These are phyloP conservation scores for Melanaphis sacchari DNA, from an alignment of 1,140 invertebrate genomes.

Conservation along the genomic window DNA sequence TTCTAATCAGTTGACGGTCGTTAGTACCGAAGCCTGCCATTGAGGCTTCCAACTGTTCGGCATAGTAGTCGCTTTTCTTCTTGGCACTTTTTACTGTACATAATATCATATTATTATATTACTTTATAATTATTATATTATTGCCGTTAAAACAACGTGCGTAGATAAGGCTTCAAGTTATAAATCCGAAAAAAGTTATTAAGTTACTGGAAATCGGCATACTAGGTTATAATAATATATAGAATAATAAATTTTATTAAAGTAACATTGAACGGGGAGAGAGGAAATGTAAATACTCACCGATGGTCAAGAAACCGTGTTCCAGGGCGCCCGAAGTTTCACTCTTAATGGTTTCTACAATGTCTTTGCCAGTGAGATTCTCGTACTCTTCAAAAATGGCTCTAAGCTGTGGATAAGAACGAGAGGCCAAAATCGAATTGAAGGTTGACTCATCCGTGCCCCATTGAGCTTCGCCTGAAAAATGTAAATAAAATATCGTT, in stretches of 20 bases:
- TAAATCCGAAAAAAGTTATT: background rate
- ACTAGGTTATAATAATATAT: background rate
- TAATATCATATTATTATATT: background rate
- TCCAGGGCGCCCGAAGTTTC: constrained; percentile 88
- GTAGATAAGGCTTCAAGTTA: background rate
- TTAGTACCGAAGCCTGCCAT: constrained; percentile 89
- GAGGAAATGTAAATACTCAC: constrained; percentile 66
- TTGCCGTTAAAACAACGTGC: background rate
- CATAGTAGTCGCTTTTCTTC: constrained; percentile 88
- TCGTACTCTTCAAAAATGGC: constrained; percentile 80
- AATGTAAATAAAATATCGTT: background rate
- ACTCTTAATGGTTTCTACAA: constrained; percentile 85
- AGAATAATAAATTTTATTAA: too few species aligned
- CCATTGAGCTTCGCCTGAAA: constrained; percentile 66
- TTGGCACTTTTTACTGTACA: constrained; percentile 76
- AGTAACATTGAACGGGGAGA: too few species aligned
- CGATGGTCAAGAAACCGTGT: constrained; percentile 84
- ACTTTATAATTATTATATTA: background rate
- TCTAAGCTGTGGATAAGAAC: constrained; percentile 71
- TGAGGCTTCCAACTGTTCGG: constrained; percentile 83
- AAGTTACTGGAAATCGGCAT: background rate
- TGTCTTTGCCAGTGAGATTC: constrained; percentile 76
- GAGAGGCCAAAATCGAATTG: constrained; percentile 70
- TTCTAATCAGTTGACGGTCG: constrained; percentile 84
- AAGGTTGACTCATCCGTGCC: constrained; percentile 78